Percentiles rank a stretch among this genome's conserved stretches.
These are phyloP conservation scores for Venturia canescens DNA, from an alignment of 1,140 invertebrate genomes.

Conservation along the genomic window DNA sequence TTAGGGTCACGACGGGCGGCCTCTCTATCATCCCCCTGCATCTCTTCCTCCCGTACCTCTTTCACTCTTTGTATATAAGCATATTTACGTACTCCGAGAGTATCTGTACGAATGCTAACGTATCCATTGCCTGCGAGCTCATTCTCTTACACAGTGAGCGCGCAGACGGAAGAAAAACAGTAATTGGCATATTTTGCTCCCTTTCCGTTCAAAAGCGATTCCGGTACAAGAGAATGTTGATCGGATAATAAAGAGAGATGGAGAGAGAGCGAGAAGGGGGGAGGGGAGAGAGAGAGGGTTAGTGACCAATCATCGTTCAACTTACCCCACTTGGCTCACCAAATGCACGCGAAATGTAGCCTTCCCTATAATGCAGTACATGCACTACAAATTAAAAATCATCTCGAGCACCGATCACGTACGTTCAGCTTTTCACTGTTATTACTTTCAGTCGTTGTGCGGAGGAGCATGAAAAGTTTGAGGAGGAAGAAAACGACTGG, in stretches of 20 bases:
- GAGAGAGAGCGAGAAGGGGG: too few species aligned
- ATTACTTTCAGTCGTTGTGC: constrained; percentile 71
- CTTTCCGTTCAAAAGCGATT: not conserved
- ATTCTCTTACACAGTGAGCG: not conserved
- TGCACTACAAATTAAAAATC: constrained; percentile 62
- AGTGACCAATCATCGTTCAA: not conserved
- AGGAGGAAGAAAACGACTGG: constrained; percentile 30
- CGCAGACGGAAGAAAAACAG: not conserved
- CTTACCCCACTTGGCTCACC: not conserved
- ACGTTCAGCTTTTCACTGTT: constrained; percentile 69
- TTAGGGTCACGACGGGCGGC: constrained; percentile 46
- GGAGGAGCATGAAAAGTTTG: constrained; percentile 25
- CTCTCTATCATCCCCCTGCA: constrained; percentile 47
- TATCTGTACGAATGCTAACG: not conserved
- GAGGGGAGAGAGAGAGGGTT: not conserved
- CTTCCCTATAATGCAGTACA: not conserved
- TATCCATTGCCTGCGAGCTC: not conserved
- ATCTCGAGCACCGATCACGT: constrained; percentile 71
- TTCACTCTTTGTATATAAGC: not conserved
- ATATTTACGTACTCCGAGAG: not conserved
- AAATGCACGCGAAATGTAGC: constrained; percentile 3
- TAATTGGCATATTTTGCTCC: not conserved
- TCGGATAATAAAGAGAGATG: not conserved
- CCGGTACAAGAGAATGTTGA: not conserved
- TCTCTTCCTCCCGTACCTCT: constrained; percentile 12